Conservation (phyloP, 2,797 vertebrate species). For the Parauchenoglanis ngamensis region DNA sequence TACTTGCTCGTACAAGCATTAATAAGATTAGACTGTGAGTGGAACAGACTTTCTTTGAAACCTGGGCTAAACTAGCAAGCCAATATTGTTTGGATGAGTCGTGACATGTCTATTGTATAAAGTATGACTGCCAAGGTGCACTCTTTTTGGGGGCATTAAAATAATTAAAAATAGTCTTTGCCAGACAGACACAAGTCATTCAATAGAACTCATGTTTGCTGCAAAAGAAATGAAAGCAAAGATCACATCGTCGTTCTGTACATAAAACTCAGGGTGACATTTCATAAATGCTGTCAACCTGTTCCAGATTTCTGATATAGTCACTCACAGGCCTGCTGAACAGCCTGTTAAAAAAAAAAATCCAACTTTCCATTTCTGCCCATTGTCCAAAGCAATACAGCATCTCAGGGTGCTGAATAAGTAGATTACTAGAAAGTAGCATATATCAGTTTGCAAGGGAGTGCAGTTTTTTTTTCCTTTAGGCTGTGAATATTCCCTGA, state of each 20-base stretch:
- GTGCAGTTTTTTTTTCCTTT: slow-evolving; percentile 17
- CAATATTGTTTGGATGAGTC: slow-evolving; percentile 46
- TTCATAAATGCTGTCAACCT: slow-evolving; percentile 49
- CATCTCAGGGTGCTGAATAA: slow-evolving; percentile 42
- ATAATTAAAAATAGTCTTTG: slow-evolving; percentile 31
- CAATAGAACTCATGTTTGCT: slow-evolving; percentile 14
- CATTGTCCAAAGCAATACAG: background rate
- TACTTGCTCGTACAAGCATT: slow-evolving; percentile 65
- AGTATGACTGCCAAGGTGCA: slow-evolving; percentile 29
- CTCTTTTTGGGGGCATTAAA: slow-evolving; percentile 3
- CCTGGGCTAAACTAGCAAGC: slow-evolving; percentile 34
- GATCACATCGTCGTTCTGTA: slow-evolving; percentile 34
- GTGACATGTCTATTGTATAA: slow-evolving; percentile 40
- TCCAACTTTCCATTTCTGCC: slow-evolving; percentile 19
- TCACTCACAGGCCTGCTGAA: slow-evolving; percentile 41
- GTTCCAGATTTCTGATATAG: slow-evolving; percentile 38
- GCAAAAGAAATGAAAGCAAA: slow-evolving; percentile 24
- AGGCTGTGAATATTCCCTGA: slow-evolving; percentile 18
- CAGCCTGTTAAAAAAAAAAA: background rate
- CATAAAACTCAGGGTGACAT: slow-evolving; percentile 37
- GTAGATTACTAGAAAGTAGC: slow-evolving; percentile 36
- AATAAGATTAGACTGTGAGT: slow-evolving; percentile 59
- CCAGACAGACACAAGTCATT: slow-evolving; percentile 27
- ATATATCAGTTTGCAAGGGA: slow-evolving; percentile 39
- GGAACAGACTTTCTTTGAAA: slow-evolving; percentile 51